These are phyloP conservation scores for Dioctria linearis DNA, from an alignment of 2,888 invertebrate genomes.

Conservation along the genomic window DNA sequence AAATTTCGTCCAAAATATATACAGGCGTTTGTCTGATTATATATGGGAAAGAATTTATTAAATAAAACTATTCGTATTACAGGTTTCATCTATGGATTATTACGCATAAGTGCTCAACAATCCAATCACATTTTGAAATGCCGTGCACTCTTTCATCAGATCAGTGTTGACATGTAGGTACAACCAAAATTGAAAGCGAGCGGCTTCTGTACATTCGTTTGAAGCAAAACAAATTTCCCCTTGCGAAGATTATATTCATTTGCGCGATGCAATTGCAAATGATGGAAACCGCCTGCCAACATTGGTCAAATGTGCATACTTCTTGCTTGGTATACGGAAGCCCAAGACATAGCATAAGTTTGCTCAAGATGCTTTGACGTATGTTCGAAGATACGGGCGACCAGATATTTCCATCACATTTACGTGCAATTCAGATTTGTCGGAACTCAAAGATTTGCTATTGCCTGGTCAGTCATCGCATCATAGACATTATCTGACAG, in stretches of 20 bases:
- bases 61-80: constrained; percentile 13
- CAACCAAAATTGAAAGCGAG: constrained; percentile 66
- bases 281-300: constrained; percentile 61
- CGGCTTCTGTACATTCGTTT: constrained; percentile 63
- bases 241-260: constrained; percentile 64
- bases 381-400: constrained; percentile 55
- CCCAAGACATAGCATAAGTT: constrained; percentile 59
- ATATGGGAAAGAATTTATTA: neutral
- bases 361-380: constrained; percentile 56
- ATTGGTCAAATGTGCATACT: constrained; percentile 57
- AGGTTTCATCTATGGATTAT: constrained; percentile 51
- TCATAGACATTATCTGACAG: constrained; percentile 51
- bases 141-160: constrained; percentile 64
- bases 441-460: constrained; percentile 44
- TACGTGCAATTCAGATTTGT: constrained; percentile 34
- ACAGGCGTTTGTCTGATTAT: constrained; percentile 3
- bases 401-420: constrained; percentile 57
- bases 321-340: constrained; percentile 58
- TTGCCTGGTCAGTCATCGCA: constrained; percentile 28
- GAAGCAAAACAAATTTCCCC: constrained; percentile 64
- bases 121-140: constrained; percentile 61
- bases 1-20: neutral
- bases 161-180: constrained; percentile 59
- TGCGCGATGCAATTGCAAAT: constrained; percentile 64
- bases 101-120: constrained; percentile 57